A percentile compares a stretch with the other conserved stretches of the same genome.
Evolutionary conservation across 2,113 vertebrate genomes (phyloP).

Genomic region (Aspidoscelis tigris): DNA sequence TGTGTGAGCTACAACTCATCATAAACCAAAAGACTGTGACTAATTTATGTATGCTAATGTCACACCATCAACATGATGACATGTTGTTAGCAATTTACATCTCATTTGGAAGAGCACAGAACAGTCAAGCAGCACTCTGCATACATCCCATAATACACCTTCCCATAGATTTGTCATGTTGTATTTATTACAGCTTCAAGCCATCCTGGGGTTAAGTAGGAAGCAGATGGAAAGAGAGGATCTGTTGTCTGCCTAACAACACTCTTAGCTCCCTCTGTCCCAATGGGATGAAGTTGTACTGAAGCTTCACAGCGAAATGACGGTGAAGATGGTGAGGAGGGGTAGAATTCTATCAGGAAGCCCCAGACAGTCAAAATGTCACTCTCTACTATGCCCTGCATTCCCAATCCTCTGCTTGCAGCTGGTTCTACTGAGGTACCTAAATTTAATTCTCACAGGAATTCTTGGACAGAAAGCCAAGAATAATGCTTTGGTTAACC

Average conservation of each 20-base stretch:
- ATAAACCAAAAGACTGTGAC: not conserved
- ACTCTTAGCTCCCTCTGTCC: not conserved
- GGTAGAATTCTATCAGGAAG: no score
- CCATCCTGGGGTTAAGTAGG: not conserved
- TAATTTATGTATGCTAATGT: slow-evolving; percentile 24
- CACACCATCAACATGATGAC: slow-evolving; percentile 15
- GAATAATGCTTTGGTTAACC: not conserved
- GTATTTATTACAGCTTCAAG: not conserved
- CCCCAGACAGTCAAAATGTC: no score
- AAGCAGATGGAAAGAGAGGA: not conserved
- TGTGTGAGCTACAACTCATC: not conserved
- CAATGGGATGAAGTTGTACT: not conserved
- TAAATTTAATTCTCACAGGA: not conserved
- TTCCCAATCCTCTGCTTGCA: no score
- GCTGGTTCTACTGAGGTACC: no score
- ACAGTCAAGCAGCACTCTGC: not conserved
- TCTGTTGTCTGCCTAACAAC: not conserved
- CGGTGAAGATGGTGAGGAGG: not conserved
- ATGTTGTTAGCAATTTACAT: slow-evolving; percentile 33
- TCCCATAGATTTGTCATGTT: not conserved
- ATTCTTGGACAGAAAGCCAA: not conserved
- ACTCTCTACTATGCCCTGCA: no score
- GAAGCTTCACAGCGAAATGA: not conserved
- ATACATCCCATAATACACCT: not conserved
- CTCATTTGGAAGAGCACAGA: slow-evolving; percentile 28